Conservation (phyloP, 2,113 vertebrate genomes). For the Dolichallabes microphthalmus region DNA sequence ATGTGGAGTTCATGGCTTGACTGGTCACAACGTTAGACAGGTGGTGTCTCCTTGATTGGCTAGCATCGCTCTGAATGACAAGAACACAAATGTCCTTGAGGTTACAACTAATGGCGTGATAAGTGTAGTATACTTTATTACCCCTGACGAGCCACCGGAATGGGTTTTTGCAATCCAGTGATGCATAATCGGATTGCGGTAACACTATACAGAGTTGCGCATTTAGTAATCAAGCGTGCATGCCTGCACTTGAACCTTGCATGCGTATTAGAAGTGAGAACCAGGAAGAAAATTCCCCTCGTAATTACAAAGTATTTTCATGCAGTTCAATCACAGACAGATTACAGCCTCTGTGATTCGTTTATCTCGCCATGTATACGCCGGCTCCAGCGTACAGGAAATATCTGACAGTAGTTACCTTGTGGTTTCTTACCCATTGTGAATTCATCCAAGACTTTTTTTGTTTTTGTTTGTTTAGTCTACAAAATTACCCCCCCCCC, state of each 20-base stretch:
- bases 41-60: neutral
- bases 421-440: neutral
- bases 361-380: neutral
- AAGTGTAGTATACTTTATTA: neutral
- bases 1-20: no score
- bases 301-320: neutral
- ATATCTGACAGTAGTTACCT: neutral
- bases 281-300: neutral
- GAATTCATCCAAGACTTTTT: neutral
- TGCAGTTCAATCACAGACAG: neutral
- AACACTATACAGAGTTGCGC: neutral
- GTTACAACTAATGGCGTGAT: neutral
- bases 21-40: no score
- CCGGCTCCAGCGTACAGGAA: neutral
- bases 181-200: neutral
- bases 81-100: neutral
- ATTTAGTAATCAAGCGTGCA: constrained; percentile 12
- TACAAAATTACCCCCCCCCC: neutral
- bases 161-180: neutral
- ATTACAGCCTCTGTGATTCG: neutral
- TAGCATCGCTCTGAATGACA: neutral
- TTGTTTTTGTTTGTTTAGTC: constrained; percentile 12
- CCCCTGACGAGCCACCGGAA: neutral
- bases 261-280: neutral
- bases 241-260: neutral